Conservation (phyloP, 2,797 vertebrate genomes). For the Catostomus latipinnis region DNA sequence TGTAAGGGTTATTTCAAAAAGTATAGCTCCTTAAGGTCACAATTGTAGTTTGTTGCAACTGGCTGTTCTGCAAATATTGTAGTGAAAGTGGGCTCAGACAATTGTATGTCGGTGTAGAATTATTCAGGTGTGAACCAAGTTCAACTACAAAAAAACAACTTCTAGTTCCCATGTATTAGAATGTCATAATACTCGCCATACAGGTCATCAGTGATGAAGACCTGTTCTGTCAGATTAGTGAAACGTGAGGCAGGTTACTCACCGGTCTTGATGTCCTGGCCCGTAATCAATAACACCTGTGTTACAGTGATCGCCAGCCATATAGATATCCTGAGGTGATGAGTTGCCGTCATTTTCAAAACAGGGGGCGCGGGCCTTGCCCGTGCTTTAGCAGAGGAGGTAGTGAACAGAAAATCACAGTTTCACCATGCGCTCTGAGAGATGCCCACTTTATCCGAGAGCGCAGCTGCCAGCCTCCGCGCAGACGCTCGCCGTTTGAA, state of each 20-base stretch:
- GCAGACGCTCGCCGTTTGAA: conserved; percentile 23
- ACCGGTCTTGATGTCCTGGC: conserved; percentile 74
- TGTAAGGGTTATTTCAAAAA: too few relatives aligned
- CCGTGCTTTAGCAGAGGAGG: conserved; percentile 32
- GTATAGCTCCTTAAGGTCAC: too few relatives aligned
- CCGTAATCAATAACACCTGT: conserved; percentile 72
- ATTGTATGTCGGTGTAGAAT: not conserved
- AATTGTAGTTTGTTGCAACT: too few relatives aligned
- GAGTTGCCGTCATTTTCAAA: conserved; percentile 69
- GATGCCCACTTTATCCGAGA: conserved; percentile 16
- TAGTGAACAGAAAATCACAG: conserved; percentile 27
- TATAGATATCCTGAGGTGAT: conserved; percentile 68
- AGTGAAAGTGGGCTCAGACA: not conserved
- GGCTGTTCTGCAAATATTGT: not conserved
- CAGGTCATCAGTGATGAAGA: not conserved
- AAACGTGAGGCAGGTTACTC: conserved; percentile 56
- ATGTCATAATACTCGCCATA: not conserved
- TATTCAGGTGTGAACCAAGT: not conserved
- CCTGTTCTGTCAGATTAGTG: not conserved
- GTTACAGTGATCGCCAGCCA: conserved; percentile 70
- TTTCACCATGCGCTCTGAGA: conserved; percentile 33
- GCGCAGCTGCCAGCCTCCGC: conserved; percentile 25
- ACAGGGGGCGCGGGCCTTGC: conserved; percentile 56
- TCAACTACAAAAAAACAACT: too few relatives aligned
- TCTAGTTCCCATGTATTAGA: too few relatives aligned